phyloP scores from a whole-genome alignment of 30 jellyfish, hydroid and myxozoan species.

The Aurelia sp. region DNA sequence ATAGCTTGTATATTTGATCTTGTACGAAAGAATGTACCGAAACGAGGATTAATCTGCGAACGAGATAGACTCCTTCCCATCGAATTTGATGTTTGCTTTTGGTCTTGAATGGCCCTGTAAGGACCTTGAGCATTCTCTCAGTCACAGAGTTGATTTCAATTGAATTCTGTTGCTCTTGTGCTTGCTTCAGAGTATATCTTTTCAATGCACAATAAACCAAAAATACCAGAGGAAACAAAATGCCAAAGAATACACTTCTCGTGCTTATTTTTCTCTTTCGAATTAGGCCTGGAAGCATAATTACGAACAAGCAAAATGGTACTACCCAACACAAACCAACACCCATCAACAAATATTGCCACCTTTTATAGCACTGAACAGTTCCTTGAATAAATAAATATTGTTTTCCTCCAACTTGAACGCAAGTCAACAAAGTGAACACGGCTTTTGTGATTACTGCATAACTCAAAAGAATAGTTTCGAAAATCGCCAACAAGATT shows the following conservation, averaged over 20 bases:
- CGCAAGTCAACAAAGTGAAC: slow-evolving; percentile 24
- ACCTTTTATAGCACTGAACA: slow-evolving; percentile 26
- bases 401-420: background rate
- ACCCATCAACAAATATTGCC: slow-evolving; percentile 42
- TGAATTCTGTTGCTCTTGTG: background rate
- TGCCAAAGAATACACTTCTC: slow-evolving; percentile 7
- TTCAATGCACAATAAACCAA: background rate
- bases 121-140: background rate
- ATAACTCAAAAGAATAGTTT: slow-evolving; percentile 34
- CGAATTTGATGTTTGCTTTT: background rate
- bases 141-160: background rate
- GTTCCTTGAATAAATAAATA: slow-evolving; percentile 49
- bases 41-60: slow-evolving; percentile 51
- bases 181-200: background rate
- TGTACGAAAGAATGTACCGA: background rate
- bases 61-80: slow-evolving; percentile 53
- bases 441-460: slow-evolving; percentile 14
- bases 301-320: slow-evolving; percentile 35
- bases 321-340: slow-evolving; percentile 27
- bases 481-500: slow-evolving; percentile 15
- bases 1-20: slow-evolving; percentile 7
- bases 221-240: slow-evolving; percentile 35
- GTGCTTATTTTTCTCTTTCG: background rate
- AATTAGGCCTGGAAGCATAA: slow-evolving; percentile 10
- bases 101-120: slow-evolving; percentile 32